Conservation (phyloP, 2,797 vertebrate genomes). For the Hylomyscus alleni region DNA sequence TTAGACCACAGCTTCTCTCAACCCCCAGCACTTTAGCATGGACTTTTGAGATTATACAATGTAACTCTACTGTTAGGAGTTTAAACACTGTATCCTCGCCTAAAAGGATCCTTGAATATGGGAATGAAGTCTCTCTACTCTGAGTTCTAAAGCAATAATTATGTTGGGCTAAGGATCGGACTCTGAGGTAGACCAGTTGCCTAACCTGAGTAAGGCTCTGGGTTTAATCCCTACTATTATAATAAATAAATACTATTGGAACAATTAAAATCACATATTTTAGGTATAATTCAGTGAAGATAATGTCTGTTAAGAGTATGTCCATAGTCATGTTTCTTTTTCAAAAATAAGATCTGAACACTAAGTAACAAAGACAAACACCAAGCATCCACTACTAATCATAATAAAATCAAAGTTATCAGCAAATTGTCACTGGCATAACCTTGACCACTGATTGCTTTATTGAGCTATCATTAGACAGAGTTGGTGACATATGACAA, state of each 20-base stretch:
- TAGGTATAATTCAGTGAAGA: neutral
- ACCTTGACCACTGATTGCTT: neutral
- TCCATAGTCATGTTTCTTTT: neutral
- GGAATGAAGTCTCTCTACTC: neutral
- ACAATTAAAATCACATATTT: neutral
- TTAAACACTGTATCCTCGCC: slow-evolving; percentile 48
- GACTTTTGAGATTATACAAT: slow-evolving; percentile 53
- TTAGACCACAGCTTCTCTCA: slow-evolving; percentile 55
- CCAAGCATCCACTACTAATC: neutral
- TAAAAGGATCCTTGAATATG: slow-evolving; percentile 34
- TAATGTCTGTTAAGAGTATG: neutral
- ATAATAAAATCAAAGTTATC: slow-evolving; percentile 43
- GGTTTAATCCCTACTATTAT: neutral
- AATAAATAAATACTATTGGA: neutral
- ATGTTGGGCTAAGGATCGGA: neutral
- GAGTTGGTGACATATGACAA: neutral
- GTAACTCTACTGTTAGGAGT: slow-evolving; percentile 28
- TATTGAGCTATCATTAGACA: neutral
- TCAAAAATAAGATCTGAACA: slow-evolving; percentile 12
- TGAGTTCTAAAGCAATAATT: slow-evolving; percentile 37
- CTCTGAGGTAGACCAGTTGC: neutral
- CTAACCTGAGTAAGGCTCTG: neutral
- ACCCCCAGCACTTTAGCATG: slow-evolving; percentile 26
- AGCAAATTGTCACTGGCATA: neutral
- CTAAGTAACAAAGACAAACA: slow-evolving; percentile 18